Conservation (phyloP, 1,140 invertebrate genomes). For the Leucophenga varia region DNA sequence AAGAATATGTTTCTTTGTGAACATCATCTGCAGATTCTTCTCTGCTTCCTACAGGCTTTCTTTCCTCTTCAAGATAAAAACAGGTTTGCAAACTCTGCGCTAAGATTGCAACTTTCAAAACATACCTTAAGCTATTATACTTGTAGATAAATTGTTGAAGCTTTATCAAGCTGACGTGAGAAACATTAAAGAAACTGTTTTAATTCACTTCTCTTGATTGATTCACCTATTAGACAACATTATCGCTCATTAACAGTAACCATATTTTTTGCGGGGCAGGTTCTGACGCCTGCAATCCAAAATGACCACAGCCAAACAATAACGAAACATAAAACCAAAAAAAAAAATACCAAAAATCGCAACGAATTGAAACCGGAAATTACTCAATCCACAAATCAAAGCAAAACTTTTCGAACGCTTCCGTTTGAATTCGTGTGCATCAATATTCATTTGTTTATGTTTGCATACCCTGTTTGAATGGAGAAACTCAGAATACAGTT, state of each 20-base stretch:
- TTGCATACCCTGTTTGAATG: too few species aligned
- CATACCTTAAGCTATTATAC: too few species aligned
- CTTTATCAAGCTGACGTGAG: too few species aligned
- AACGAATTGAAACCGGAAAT: slow-evolving; percentile 49
- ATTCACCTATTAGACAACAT: slow-evolving; percentile 18
- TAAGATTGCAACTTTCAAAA: slow-evolving; percentile 6
- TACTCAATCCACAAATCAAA: slow-evolving; percentile 26
- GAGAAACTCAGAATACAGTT: too few species aligned
- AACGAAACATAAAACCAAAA: too few species aligned
- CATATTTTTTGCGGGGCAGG: too few species aligned
- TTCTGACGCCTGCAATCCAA: too few species aligned
- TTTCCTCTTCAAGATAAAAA: slow-evolving; percentile 5
- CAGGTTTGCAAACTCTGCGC: slow-evolving; percentile 13
- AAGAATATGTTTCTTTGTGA: slow-evolving; percentile 13
- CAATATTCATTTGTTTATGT: slow-evolving; percentile 1
- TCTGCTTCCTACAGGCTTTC: not conserved
- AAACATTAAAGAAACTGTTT: not conserved
- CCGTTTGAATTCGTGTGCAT: slow-evolving; percentile 30
- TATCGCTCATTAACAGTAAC: slow-evolving; percentile 12
- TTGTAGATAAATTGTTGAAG: too few species aligned
- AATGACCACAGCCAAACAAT: too few species aligned
- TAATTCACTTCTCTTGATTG: slow-evolving; percentile 1
- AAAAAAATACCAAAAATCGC: too few species aligned
- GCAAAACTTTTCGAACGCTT: slow-evolving; percentile 26
- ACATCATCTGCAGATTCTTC: slow-evolving; percentile 7